Conservation (phyloP, 2,797 vertebrate genomes). For the Cuculus canorus region DNA sequence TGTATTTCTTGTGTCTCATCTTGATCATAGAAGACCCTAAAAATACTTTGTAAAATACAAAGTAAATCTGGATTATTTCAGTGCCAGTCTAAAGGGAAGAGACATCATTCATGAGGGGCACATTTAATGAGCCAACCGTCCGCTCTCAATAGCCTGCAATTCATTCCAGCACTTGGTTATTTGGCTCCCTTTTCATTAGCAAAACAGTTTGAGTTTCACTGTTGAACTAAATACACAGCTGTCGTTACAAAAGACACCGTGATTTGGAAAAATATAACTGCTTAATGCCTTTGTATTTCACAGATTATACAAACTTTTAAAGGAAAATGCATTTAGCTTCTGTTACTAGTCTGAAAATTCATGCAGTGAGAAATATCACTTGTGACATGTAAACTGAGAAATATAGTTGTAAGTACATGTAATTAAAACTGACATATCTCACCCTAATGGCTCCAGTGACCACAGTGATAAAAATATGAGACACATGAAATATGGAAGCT, state of each 20-base stretch:
- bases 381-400: neutral
- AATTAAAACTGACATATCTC: neutral
- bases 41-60: slow-evolving; percentile 1
- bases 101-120: neutral
- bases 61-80: slow-evolving; percentile 43
- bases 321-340: neutral
- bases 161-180: slow-evolving; percentile 28
- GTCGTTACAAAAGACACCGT: slow-evolving; percentile 11
- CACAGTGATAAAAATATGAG: neutral
- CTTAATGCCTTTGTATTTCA: slow-evolving; percentile 21
- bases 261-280: slow-evolving; percentile 13
- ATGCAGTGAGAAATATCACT: neutral
- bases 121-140: neutral
- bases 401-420: neutral
- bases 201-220: slow-evolving; percentile 44
- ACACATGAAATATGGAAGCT: neutral
- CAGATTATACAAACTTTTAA: slow-evolving; percentile 27
- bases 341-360: slow-evolving; percentile 13
- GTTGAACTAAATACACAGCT: slow-evolving; percentile 41
- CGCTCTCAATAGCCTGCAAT: slow-evolving; percentile 23
- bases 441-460: neutral
- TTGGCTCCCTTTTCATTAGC: slow-evolving; percentile 35
- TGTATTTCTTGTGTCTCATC: neutral
- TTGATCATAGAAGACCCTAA: neutral
- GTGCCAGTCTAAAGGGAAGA: neutral